Conservation (phyloP, 2,113 vertebrate species). For the Bagarius yarrelli region DNA sequence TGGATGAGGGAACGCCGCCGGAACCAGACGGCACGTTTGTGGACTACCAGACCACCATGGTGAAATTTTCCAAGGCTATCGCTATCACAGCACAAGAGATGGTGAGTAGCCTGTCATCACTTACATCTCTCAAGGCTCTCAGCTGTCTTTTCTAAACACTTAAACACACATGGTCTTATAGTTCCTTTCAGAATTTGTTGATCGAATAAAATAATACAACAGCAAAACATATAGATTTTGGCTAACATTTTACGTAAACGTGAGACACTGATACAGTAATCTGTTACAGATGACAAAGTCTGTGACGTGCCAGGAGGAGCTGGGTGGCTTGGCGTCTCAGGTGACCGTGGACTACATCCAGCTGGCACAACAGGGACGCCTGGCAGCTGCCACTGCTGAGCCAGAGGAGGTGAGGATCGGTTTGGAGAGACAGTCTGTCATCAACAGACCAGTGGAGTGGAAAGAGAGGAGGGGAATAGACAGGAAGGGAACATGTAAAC, state of each 20-base stretch:
- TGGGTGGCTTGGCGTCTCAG: conserved; percentile 95
- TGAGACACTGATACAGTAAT: background rate
- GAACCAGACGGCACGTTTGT: conserved; percentile 94
- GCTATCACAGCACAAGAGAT: conserved; percentile 97
- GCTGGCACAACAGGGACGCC: conserved; percentile 89
- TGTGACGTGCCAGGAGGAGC: conserved; percentile 94
- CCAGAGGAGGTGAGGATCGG: conserved; percentile 84
- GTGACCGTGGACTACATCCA: conserved; percentile 97
- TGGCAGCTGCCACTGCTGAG: conserved; percentile 93
- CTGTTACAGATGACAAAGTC: conserved; percentile 95
- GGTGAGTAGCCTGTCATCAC: conserved; percentile 72
- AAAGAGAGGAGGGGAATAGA: background rate
- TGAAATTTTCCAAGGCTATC: conserved; percentile 96
- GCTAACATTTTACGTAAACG: background rate
- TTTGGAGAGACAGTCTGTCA: background rate
- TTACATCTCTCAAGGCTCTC: background rate
- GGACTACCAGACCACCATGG: conserved; percentile 97
- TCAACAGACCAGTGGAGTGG: conserved; percentile 18
- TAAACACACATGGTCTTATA: background rate
- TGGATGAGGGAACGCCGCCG: conserved; percentile 92
- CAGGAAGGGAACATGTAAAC: conserved; percentile 21
- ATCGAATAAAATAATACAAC: too few species aligned
- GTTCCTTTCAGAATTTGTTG: background rate
- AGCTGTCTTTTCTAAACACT: conserved; percentile 29
- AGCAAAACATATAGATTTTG: background rate